Conservation (phyloP, 2,113 vertebrate genomes). For the Apaloderma vittatum region DNA sequence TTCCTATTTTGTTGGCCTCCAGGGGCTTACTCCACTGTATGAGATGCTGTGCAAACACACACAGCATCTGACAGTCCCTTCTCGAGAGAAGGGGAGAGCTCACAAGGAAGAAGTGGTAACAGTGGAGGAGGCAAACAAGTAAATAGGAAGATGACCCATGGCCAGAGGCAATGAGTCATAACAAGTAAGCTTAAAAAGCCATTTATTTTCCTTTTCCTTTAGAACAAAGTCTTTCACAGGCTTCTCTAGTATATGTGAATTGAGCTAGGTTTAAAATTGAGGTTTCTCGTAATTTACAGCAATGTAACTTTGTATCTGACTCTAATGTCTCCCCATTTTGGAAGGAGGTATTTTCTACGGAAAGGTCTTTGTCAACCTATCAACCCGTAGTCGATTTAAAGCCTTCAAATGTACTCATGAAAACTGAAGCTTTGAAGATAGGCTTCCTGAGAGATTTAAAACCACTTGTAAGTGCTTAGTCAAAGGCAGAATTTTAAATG, state of each 20-base stretch:
- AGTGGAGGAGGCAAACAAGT: neutral
- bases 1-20: neutral
- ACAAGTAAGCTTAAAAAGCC: neutral
- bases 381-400: slow-evolving; percentile 22
- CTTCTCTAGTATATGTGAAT: neutral
- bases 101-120: neutral
- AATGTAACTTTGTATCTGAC: neutral
- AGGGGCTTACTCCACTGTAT: neutral
- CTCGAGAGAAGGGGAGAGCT: neutral
- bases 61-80: neutral
- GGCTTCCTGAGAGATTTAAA: slow-evolving; percentile 17
- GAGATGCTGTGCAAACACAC: neutral
- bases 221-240: neutral
- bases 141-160: neutral
- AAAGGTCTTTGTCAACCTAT: neutral
- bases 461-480: slow-evolving; percentile 22
- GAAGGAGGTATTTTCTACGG: slow-evolving; percentile 2
- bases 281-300: neutral
- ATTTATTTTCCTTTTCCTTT: neutral
- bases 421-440: neutral
- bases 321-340: neutral
- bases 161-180: neutral
- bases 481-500: neutral
- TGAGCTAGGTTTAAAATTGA: neutral
- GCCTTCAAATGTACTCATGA: slow-evolving; percentile 26